Evolutionary conservation across 2,797 vertebrate genomes (phyloP).

Genomic region (Sarcophilus harrisii): DNA sequence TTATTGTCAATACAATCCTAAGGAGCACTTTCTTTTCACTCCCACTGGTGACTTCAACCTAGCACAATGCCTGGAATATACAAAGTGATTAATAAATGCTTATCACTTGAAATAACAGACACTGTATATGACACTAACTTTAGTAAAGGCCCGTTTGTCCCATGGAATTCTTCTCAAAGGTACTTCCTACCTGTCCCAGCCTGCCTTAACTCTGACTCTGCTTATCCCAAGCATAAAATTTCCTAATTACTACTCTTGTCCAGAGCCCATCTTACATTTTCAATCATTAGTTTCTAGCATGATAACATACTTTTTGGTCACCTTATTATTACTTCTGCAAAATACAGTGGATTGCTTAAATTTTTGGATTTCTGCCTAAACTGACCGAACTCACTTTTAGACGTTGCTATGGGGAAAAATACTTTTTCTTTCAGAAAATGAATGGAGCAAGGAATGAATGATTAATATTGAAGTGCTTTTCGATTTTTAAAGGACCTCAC

Average conservation of each 20-base stretch:
- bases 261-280: constrained; percentile 39
- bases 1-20: background rate
- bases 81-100: background rate
- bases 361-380: constrained; percentile 64
- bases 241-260: background rate
- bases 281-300: constrained; percentile 48
- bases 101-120: background rate
- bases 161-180: background rate
- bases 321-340: constrained; percentile 33
- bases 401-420: constrained; percentile 50
- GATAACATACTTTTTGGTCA: constrained; percentile 33
- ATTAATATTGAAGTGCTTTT: constrained; percentile 21
- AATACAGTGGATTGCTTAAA: constrained; percentile 41
- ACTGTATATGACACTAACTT: background rate
- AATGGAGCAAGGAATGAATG: constrained; percentile 63
- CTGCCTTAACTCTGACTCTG: background rate
- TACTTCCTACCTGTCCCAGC: background rate
- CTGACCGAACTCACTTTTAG: constrained; percentile 56
- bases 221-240: background rate
- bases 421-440: constrained; percentile 64
- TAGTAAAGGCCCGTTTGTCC: background rate
- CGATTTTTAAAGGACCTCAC: constrained; percentile 54
- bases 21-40: background rate
- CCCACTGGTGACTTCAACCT: background rate
- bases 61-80: background rate